These are phyloP conservation scores for Piprites chloris DNA, from an alignment of 2,113 vertebrate genomes.

Conservation along the genomic window DNA sequence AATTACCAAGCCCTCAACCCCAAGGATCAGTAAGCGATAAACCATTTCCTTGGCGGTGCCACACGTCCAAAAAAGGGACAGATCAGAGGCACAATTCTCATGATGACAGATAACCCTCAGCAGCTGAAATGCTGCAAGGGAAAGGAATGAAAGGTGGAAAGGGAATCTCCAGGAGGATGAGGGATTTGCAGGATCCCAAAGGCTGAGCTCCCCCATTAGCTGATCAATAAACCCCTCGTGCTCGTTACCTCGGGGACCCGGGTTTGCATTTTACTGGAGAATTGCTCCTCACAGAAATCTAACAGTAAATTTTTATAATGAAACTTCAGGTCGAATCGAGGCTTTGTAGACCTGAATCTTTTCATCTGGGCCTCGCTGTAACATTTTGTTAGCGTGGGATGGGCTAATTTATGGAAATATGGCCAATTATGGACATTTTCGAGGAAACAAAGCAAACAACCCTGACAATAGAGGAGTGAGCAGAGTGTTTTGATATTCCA, in stretches of 20 bases:
- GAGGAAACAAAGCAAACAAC: not conserved
- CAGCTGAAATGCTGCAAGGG: conserved; percentile 3
- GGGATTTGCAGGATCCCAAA: conserved; percentile 50
- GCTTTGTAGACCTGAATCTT: not conserved
- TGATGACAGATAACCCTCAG: conserved; percentile 14
- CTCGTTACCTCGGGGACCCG: conserved; percentile 23
- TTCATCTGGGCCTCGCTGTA: conserved; percentile 23
- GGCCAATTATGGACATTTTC: conserved; percentile 1
- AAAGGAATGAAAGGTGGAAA: conserved; percentile 60
- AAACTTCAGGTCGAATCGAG: conserved; percentile 56
- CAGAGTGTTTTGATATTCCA: not conserved
- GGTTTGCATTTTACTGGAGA: conserved; percentile 51
- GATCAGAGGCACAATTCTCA: conserved; percentile 26
- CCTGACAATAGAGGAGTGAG: not conserved
- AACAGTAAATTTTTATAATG: conserved; percentile 64
- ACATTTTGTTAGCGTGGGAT: not conserved
- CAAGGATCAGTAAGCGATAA: not conserved
- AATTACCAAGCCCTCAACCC: not conserved
- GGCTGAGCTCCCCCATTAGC: conserved; percentile 38
- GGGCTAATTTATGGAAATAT: conserved; percentile 10
- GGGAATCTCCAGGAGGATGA: conserved; percentile 57
- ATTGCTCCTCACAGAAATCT: conserved; percentile 58
- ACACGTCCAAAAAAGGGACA: not conserved
- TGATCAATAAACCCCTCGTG: conserved; percentile 61
- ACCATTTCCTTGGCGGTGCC: not conserved